Percentiles rank a stretch among this genome's conserved stretches.
These are phyloP conservation scores for Autographa pulchrina DNA, from an alignment of 2,888 invertebrate genomes.

Conservation along the genomic window DNA sequence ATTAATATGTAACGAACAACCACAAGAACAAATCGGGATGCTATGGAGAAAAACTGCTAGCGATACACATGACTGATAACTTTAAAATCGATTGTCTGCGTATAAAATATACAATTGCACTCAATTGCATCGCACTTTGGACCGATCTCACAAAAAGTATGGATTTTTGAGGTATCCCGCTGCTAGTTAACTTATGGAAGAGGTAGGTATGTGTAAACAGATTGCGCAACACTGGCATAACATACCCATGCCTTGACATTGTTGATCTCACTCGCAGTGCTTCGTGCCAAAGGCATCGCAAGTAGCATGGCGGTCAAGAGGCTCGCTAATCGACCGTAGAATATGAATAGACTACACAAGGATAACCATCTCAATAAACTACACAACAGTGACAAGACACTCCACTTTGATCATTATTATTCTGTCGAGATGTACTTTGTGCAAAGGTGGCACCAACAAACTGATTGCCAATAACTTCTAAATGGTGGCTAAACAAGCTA, in stretches of 20 bases:
- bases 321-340: conserved; percentile 64
- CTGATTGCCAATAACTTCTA: conserved; percentile 49
- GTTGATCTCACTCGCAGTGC: conserved; percentile 77
- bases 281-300: conserved; percentile 72
- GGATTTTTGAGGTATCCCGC: conserved; percentile 49
- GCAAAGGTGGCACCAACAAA: conserved; percentile 32
- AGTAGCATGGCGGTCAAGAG: conserved; percentile 62
- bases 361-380: conserved; percentile 61
- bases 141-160: conserved; percentile 38
- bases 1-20: conserved; percentile 61
- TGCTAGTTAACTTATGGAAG: conserved; percentile 26
- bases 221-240: conserved; percentile 77
- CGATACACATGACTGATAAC: conserved; percentile 51
- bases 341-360: conserved; percentile 65
- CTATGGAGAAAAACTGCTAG: conserved; percentile 47
- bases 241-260: conserved; percentile 83
- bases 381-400: conserved; percentile 41
- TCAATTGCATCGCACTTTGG: conserved; percentile 39
- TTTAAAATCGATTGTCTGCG: conserved; percentile 50
- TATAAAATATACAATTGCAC: conserved; percentile 47
- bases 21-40: conserved; percentile 48
- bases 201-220: conserved; percentile 27
- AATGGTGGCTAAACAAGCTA: conserved; percentile 39
- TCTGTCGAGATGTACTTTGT: conserved; percentile 36
- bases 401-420: conserved; percentile 49